These are phyloP conservation scores for Enteromius unitaeniatus DNA, from an alignment of 2,797 vertebrate genomes.

Conservation along the genomic window DNA sequence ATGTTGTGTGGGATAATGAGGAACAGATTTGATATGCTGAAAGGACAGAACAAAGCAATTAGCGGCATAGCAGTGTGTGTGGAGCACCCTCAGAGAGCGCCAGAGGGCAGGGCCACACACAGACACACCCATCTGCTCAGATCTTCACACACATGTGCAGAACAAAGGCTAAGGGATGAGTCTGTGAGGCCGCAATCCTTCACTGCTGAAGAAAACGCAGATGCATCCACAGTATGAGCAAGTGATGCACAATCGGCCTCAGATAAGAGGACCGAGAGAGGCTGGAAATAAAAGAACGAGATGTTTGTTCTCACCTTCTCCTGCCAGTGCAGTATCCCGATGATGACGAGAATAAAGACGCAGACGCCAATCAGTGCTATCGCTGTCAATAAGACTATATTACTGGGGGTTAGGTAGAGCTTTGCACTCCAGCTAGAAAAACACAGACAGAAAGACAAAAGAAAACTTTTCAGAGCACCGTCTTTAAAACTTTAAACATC, in stretches of 20 bases:
- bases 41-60: conserved; percentile 74
- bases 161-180: conserved; percentile 6
- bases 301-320: conserved; percentile 87
- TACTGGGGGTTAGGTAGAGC: conserved; percentile 95
- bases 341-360: conserved; percentile 94
- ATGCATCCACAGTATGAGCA: conserved; percentile 6
- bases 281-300: neutral
- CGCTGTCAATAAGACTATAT: conserved; percentile 93
- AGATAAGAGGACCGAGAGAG: neutral
- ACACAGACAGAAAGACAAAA: conserved; percentile 49
- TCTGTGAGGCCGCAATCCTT: conserved; percentile 7
- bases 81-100: conserved; percentile 39
- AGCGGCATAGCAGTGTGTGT: conserved; percentile 59
- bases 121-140: conserved; percentile 51
- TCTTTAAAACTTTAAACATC: conserved; percentile 17
- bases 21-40: conserved; percentile 68
- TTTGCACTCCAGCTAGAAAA: conserved; percentile 92
- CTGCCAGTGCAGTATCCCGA: conserved; percentile 95
- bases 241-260: neutral
- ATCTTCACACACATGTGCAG: conserved; percentile 2
- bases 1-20: conserved; percentile 69
- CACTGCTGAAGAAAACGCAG: neutral
- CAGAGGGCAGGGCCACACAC: conserved; percentile 54
- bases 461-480: neutral
- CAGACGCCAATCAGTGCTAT: conserved; percentile 95